Evolutionary conservation across 2,113 vertebrate genomes (phyloP).

Genomic region (Xyliphius kryptos): DNA sequence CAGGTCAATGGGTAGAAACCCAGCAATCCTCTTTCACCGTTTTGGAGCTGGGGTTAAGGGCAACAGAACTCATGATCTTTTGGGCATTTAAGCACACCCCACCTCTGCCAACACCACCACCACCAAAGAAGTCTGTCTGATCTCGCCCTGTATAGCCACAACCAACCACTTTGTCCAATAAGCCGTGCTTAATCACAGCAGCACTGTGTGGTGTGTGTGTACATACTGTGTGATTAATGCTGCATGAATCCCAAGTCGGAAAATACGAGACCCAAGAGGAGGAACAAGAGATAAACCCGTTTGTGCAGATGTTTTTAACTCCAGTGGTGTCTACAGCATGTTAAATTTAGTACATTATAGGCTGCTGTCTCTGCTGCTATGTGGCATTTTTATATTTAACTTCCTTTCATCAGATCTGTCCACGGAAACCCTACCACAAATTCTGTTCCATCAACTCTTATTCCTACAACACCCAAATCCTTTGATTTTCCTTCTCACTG

Average conservation of each 20-base stretch:
- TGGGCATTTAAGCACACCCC: background rate
- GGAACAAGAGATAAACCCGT: constrained; percentile 9
- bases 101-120: constrained; percentile 6
- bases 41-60: background rate
- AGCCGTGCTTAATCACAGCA: constrained; percentile 7
- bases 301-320: constrained; percentile 35
- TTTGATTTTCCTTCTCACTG: too few relatives aligned
- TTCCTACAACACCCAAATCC: too few relatives aligned
- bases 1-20: constrained; percentile 41
- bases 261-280: constrained; percentile 11
- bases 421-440: too few relatives aligned
- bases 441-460: too few relatives aligned
- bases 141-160: background rate
- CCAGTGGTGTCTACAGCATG: constrained; percentile 20
- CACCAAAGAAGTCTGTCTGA: constrained; percentile 14
- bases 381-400: background rate
- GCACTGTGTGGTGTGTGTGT: background rate
- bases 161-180: background rate
- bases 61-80: background rate
- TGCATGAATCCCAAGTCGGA: constrained; percentile 7
- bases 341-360: constrained; percentile 27
- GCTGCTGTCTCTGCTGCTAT: constrained; percentile 17
- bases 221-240: constrained; percentile 1
- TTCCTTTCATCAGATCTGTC: too few relatives aligned
- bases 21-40: constrained; percentile 19